Evolutionary conservation across 2,888 invertebrate genomes (phyloP).

Genomic region (Volucella zonaria): DNA sequence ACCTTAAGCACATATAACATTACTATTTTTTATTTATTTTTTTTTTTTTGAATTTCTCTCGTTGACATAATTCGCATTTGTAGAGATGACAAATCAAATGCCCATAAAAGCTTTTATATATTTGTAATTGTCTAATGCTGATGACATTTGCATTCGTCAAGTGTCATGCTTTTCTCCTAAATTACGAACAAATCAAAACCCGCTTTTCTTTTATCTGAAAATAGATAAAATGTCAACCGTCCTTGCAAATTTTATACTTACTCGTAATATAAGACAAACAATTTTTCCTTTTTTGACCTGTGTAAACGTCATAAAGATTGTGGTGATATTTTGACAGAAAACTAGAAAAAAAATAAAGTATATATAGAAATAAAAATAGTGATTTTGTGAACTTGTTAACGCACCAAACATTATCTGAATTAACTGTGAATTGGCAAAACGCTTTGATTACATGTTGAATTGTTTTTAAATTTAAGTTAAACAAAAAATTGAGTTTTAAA

Average conservation of each 20-base stretch:
- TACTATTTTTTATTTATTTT: slow-evolving; percentile 27
- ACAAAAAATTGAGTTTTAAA: slow-evolving; percentile 14
- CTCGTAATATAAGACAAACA: slow-evolving; percentile 33
- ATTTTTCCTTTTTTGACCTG: slow-evolving; percentile 17
- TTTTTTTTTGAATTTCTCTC: not conserved
- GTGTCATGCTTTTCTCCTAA: slow-evolving; percentile 49
- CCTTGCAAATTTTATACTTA: slow-evolving; percentile 38
- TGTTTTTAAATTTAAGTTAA: slow-evolving; percentile 46
- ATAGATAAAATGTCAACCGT: slow-evolving; percentile 38
- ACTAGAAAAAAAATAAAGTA: not conserved
- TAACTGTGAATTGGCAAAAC: slow-evolving; percentile 49
- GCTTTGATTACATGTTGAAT: slow-evolving; percentile 58
- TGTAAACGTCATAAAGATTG: slow-evolving; percentile 16
- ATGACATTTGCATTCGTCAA: slow-evolving; percentile 32
- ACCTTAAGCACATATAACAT: slow-evolving; percentile 67
- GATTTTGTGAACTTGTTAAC: slow-evolving; percentile 25
- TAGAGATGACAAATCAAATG: slow-evolving; percentile 32
- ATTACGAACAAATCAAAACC: slow-evolving; percentile 14
- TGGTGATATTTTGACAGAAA: slow-evolving; percentile 47
- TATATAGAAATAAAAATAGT: not conserved
- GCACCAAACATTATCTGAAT: slow-evolving; percentile 39
- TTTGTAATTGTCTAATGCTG: slow-evolving; percentile 42
- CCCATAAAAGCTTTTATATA: slow-evolving; percentile 19
- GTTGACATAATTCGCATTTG: slow-evolving; percentile 35
- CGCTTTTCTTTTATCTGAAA: slow-evolving; percentile 23